phyloP scores from a whole-genome alignment of 2,113 vertebrate genomes.

The Piprites chloris region DNA sequence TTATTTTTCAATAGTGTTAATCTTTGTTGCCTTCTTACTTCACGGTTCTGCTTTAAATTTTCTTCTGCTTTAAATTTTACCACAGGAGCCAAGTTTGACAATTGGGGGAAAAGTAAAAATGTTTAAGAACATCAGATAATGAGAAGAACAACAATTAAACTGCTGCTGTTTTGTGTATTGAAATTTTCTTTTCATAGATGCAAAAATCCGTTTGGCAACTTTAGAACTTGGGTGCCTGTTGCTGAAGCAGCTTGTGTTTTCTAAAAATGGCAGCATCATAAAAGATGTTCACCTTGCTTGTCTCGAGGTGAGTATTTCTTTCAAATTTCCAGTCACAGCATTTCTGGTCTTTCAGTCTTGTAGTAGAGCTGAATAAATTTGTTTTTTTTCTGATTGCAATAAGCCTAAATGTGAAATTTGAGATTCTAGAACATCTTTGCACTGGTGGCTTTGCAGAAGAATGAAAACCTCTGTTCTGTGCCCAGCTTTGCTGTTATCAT shows the following conservation, averaged over 20 bases:
- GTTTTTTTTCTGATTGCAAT: background rate
- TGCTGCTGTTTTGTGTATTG: background rate
- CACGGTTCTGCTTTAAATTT: background rate
- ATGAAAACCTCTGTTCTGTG: background rate
- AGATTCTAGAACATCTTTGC: background rate
- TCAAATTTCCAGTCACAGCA: background rate
- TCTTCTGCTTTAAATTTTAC: background rate
- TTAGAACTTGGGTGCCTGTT: slow-evolving; percentile 93
- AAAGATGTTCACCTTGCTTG: slow-evolving; percentile 95
- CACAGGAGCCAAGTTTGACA: background rate
- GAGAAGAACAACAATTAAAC: background rate
- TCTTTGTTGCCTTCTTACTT: background rate
- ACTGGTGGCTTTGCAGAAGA: background rate
- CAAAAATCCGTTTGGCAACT: slow-evolving; percentile 92
- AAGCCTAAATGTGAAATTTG: background rate
- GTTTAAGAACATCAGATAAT: background rate
- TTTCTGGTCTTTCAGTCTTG: background rate
- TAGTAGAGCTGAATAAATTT: background rate
- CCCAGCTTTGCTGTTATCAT: background rate
- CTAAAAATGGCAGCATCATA: slow-evolving; percentile 83
- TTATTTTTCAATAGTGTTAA: background rate
- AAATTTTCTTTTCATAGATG: slow-evolving; percentile 75
- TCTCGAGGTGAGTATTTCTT: slow-evolving; percentile 82
- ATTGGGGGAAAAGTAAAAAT: background rate
- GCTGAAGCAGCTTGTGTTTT: slow-evolving; percentile 91